These are phyloP conservation scores for Ferdinandea cuprea DNA, from an alignment of 2,888 invertebrate species.

Conservation along the genomic window DNA sequence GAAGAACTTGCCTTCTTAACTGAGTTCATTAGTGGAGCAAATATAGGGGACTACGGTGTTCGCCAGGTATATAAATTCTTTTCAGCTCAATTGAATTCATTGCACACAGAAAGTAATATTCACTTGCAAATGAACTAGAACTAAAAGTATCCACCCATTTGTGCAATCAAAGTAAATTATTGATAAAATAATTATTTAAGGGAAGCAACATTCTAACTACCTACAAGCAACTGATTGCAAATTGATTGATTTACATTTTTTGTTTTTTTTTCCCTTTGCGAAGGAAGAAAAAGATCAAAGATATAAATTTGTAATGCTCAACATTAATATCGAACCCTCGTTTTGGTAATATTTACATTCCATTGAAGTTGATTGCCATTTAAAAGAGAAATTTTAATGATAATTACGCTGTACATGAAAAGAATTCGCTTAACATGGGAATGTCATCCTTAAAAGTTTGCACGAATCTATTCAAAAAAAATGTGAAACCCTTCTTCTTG, in stretches of 20 bases:
- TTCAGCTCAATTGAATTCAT: no score
- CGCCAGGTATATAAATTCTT: no score
- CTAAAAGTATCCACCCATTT: background rate
- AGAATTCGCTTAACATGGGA: background rate
- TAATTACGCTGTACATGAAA: background rate
- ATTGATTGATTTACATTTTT: conserved; percentile 5
- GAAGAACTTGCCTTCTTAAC: no score
- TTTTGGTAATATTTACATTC: background rate
- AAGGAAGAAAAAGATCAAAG: conserved; percentile 1
- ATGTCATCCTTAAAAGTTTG: background rate
- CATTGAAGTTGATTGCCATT: background rate
- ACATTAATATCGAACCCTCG: background rate
- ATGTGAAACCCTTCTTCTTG: background rate
- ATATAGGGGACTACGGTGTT: no score
- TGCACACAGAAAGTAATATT: background rate
- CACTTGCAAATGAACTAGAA: background rate
- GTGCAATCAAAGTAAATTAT: background rate
- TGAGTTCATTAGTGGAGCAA: no score
- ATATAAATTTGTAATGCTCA: background rate
- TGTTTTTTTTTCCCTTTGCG: background rate
- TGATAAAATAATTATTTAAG: background rate
- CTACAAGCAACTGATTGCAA: conserved; percentile 1
- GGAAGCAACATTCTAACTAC: no score
- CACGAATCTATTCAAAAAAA: background rate
- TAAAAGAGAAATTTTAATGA: background rate